Conservation (phyloP, 2,797 vertebrate genomes). For the Acropternis orthonyx region DNA sequence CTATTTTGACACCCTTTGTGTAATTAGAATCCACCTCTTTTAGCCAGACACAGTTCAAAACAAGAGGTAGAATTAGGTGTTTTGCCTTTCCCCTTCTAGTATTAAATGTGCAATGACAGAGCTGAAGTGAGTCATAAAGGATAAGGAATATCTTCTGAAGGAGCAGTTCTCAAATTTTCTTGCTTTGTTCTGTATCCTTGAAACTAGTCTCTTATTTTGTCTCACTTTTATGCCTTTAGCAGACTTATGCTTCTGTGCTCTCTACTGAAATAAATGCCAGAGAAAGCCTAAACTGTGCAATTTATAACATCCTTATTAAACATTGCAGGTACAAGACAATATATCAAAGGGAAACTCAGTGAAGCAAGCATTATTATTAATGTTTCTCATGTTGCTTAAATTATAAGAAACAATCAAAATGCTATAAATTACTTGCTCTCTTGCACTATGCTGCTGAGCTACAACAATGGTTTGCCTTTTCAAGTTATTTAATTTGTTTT, state of each 20-base stretch:
- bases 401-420: slow-evolving; percentile 36
- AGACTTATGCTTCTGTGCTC: not conserved
- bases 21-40: not conserved
- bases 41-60: not conserved
- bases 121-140: slow-evolving; percentile 27
- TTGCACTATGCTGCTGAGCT: not conserved
- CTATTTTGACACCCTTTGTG: not conserved
- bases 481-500: slow-evolving; percentile 19
- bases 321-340: not conserved
- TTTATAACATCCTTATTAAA: slow-evolving; percentile 26
- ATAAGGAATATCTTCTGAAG: not conserved
- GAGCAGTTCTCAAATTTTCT: not conserved
- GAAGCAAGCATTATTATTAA: slow-evolving; percentile 21
- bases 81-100: not conserved
- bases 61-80: not conserved
- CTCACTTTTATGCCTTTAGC: not conserved
- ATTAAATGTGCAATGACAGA: not conserved
- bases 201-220: not conserved
- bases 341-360: slow-evolving; percentile 29
- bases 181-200: slow-evolving; percentile 9
- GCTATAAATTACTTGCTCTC: not conserved
- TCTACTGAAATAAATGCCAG: not conserved
- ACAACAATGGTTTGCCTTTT: not conserved
- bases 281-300: not conserved
- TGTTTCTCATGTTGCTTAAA: slow-evolving; percentile 9